Base-by-base conservation (phyloP, 2,797 vertebrate genomes). In the Pangasius macronema region DNA sequence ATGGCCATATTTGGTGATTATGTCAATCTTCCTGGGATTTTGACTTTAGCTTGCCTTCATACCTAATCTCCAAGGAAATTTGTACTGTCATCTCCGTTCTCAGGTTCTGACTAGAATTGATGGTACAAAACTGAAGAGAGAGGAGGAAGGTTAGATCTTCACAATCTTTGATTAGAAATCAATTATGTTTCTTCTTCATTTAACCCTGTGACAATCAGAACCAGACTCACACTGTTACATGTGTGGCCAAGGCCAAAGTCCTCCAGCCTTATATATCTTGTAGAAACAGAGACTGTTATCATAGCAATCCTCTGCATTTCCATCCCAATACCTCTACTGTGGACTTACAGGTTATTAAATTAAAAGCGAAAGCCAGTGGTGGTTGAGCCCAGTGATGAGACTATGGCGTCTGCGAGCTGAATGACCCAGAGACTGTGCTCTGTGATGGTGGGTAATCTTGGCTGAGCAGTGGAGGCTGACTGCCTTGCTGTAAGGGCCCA, bases 381-480 rank as follows among this genome's bases (percentile, higher is more conserved):
- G 49, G 55, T 57, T 82, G 89, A 90, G 93, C 93, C 95, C 94
- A 0, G 0, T 97, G 97, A 98, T 97, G 97, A 97, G 92, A 94
- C 93, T 90, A 93, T 95, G 97, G 97, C 97, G 95, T 94, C 90
- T 95, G 94, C 95, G 97, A 98, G 95, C 94, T 85, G 86, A 90
- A 73, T 89, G 89, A 95, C 93, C 88, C 89, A 94, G 89, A 94
- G 16, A 5, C 18, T 76, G 46, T 55, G 75, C 49, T 20, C 75
- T 92, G 84, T 93, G 92, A 91, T 24, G 96, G 95, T 97, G 97
- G 97, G 96, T 97, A 97, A 91, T 98, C 97, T 98, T 98, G 97
- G 97, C 93, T 94, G 94, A 89, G 92, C 92, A 90, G 88, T 95
- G 91, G 88, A 98, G 91, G 88, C 90, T 95, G 95, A 91, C 92